Base-by-base conservation (phyloP, 2,888 invertebrate genomes). In the Belgica antarctica region DNA sequence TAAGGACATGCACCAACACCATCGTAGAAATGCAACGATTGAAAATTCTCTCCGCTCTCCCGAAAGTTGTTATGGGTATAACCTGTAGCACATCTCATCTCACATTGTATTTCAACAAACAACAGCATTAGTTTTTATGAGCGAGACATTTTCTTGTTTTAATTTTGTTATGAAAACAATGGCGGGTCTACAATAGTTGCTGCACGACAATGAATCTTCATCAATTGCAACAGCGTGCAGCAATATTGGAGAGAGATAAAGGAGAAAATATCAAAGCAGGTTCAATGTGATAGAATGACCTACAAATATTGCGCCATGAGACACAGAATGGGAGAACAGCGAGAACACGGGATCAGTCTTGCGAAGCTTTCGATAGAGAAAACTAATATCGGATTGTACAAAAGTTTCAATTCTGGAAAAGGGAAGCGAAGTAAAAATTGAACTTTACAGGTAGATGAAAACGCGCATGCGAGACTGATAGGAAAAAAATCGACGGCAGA, bases 1-100 rank as follows among this genome's bases (percentile, higher is more conserved):
- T 24, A 59, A 59, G 27, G n/a, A 59, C 25, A 12, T n/a, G 15
- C 25, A 59, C 2, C 27, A 5, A 2, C 59, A 27, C 25, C 3
- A 25, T 5, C 7, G 4, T 24, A 59, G 10, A 59, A 27, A 4
- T 15, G 25, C 25, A 27, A 25, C 17, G 8, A 52, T 15, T 59
- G 59, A 59, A 10, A 59, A 27, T n/a, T 19, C 12, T 59, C 25
- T 19, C 15, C 12, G 1, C 15, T 27, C n/a, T n/a, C n/a, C n/a
- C n/a, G n/a, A n/a, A n/a, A n/a, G n/a, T n/a, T n/a, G n/a, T n/a
- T n/a, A n/a, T n/a, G n/a, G n/a, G 10, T 25, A 41, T 47, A 65
- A 65, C 65, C 65, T 65, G 65, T 65, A 65, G 65, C 59, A 59
- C n/a, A n/a, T n/a, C n/a, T n/a, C n/a, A n/a, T n/a, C n/a, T n/a